Percentiles rank a stretch among this genome's conserved stretches.
phyloP scores from a whole-genome alignment of 2,797 vertebrate genomes.

The Lacerta bilineata region DNA sequence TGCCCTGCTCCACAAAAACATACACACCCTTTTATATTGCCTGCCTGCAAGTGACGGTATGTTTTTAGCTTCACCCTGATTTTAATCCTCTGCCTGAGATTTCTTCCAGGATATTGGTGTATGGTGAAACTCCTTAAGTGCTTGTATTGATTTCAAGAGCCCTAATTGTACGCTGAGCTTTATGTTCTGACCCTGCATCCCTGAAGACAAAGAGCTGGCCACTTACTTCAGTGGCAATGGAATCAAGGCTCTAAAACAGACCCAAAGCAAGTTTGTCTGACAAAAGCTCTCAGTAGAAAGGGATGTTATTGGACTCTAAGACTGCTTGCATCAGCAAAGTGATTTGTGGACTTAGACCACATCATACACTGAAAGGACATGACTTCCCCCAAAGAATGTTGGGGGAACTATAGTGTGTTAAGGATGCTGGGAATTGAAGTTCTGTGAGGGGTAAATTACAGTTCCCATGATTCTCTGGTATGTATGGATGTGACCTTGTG shows the following conservation, averaged over 20 bases:
- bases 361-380: too few species aligned
- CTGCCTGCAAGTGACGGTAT: slow-evolving; percentile 47
- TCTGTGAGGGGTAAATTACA: too few species aligned
- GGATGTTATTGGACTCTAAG: neutral
- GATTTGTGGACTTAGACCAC: neutral
- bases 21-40: slow-evolving; percentile 41
- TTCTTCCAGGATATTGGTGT: slow-evolving; percentile 53
- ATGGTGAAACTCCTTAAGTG: slow-evolving; percentile 49
- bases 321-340: slow-evolving; percentile 10
- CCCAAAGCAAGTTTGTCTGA: slow-evolving; percentile 18
- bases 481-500: too few species aligned
- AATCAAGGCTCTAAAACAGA: neutral
- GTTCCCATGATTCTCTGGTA: too few species aligned
- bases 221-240: neutral
- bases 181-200: neutral
- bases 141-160: slow-evolving; percentile 28
- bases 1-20: slow-evolving; percentile 42
- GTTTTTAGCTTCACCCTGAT: neutral
- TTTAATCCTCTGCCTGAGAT: slow-evolving; percentile 1
- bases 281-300: neutral
- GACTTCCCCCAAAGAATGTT: too few species aligned
- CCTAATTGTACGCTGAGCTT: slow-evolving; percentile 51
- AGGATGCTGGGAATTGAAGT: too few species aligned
- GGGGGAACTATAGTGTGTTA: too few species aligned
- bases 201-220: neutral